phyloP scores from a whole-genome alignment of 2,888 invertebrate genomes.

The Chloromyia formosa region DNA sequence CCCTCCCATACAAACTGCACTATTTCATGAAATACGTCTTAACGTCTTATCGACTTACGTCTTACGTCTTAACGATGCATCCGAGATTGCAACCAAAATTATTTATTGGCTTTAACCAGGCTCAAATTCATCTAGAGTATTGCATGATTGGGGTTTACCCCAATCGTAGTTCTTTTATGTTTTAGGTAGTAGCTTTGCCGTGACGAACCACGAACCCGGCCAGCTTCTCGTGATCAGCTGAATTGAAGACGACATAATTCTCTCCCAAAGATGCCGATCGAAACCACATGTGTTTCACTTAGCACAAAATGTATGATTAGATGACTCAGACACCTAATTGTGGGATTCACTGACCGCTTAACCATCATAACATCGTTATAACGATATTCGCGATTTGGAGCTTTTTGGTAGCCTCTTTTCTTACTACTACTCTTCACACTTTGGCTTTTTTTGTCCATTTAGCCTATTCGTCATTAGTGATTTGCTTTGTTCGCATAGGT shows the following conservation, averaged over 20 bases:
- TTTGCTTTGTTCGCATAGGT: too few relatives aligned
- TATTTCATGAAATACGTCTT: too few relatives aligned
- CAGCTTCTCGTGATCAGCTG: background rate
- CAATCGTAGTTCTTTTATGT: too few relatives aligned
- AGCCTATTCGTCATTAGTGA: too few relatives aligned
- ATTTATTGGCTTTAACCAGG: too few relatives aligned
- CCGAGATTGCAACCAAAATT: too few relatives aligned
- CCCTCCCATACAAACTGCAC: too few relatives aligned
- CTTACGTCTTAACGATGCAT: too few relatives aligned
- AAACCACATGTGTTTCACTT: conserved; percentile 14
- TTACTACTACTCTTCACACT: background rate
- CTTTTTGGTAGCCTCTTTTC: background rate
- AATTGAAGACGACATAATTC: background rate
- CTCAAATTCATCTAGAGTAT: too few relatives aligned
- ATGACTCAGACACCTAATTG: conserved; percentile 7
- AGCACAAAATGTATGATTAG: conserved; percentile 21
- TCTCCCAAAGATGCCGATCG: background rate
- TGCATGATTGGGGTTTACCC: too few relatives aligned
- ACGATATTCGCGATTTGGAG: background rate
- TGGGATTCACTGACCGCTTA: conserved; percentile 28
- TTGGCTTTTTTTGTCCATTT: background rate
- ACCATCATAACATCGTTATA: conserved; percentile 12
- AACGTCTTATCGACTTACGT: too few relatives aligned
- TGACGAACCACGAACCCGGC: background rate
- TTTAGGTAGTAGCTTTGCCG: too few relatives aligned